Percentiles rank a stretch among this genome's conserved stretches.
Evolutionary conservation across 2,888 invertebrate genomes (phyloP).

Genomic region (Amitus sp.): DNA sequence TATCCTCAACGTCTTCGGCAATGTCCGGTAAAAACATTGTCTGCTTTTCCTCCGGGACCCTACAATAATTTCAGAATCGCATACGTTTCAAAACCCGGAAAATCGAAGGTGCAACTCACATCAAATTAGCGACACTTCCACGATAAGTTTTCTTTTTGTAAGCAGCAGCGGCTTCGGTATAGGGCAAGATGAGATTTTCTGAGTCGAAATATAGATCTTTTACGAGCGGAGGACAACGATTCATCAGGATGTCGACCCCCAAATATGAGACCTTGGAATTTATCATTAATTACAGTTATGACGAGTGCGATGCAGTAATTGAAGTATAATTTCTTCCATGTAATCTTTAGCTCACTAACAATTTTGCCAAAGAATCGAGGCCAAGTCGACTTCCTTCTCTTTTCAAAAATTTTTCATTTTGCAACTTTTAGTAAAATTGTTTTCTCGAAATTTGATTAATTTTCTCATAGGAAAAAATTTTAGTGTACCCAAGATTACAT

Average conservation of each 20-base stretch:
- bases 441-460: too few relatives aligned
- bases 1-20: slow-evolving; percentile 66
- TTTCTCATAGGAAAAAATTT: too few relatives aligned
- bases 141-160: slow-evolving; percentile 70
- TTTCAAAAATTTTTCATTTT: too few relatives aligned
- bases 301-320: neutral
- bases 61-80: slow-evolving; percentile 43
- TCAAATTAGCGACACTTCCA: slow-evolving; percentile 70
- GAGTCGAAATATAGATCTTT: slow-evolving; percentile 70
- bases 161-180: slow-evolving; percentile 69
- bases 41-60: slow-evolving; percentile 69
- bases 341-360: too few relatives aligned
- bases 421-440: too few relatives aligned
- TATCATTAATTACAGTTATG: neutral
- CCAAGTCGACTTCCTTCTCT: too few relatives aligned
- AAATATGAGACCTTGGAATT: slow-evolving; percentile 68
- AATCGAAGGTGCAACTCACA: too few relatives aligned
- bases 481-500: too few relatives aligned
- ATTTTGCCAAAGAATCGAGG: too few relatives aligned
- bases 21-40: slow-evolving; percentile 69
- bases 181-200: slow-evolving; percentile 67
- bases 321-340: too few relatives aligned
- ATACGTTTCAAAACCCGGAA: too few relatives aligned
- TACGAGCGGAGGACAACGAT: slow-evolving; percentile 67
- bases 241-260: slow-evolving; percentile 69